A percentile compares a stretch with the other conserved stretches of the same genome.
phyloP scores from a whole-genome alignment of 2,888 invertebrate species.

The Magallana nippona region DNA sequence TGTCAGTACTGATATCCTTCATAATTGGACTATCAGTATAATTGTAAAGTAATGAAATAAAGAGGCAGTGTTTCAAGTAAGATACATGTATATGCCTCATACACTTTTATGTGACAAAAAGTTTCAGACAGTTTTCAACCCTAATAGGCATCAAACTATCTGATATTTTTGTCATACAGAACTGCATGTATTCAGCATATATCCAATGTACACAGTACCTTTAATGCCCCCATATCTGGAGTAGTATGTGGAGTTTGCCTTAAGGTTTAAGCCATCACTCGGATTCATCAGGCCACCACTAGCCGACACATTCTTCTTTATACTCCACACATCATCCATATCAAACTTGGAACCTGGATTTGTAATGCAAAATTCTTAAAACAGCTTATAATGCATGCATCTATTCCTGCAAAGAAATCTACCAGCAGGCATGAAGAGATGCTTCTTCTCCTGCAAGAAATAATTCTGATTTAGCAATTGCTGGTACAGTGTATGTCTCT shows the following conservation, averaged over 20 bases:
- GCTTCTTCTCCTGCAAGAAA: too few species aligned
- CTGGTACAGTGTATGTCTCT: too few species aligned
- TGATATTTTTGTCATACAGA: not conserved
- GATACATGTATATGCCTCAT: too few species aligned
- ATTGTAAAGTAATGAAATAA: too few species aligned
- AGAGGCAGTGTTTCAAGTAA: too few species aligned
- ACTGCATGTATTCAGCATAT: not conserved
- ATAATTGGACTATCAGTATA: too few species aligned
- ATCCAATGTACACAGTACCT: not conserved
- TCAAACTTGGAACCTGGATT: conserved; percentile 57
- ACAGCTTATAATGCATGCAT: not conserved
- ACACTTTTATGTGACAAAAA: too few species aligned
- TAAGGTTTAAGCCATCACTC: conserved; percentile 62
- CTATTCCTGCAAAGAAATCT: too few species aligned
- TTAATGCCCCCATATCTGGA: conserved; percentile 67
- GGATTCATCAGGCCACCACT: conserved; percentile 52
- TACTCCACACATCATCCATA: conserved; percentile 73
- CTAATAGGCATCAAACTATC: not conserved
- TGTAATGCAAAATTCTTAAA: not conserved
- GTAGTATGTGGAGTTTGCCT: conserved; percentile 69
- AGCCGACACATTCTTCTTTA: conserved; percentile 70
- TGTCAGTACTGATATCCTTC: too few species aligned
- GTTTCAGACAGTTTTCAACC: too few species aligned
- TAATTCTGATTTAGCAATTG: too few species aligned
- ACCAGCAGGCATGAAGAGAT: too few species aligned